These are phyloP conservation scores for Drosophila lini DNA, from an alignment of 1,140 invertebrate genomes.

Conservation along the genomic window DNA sequence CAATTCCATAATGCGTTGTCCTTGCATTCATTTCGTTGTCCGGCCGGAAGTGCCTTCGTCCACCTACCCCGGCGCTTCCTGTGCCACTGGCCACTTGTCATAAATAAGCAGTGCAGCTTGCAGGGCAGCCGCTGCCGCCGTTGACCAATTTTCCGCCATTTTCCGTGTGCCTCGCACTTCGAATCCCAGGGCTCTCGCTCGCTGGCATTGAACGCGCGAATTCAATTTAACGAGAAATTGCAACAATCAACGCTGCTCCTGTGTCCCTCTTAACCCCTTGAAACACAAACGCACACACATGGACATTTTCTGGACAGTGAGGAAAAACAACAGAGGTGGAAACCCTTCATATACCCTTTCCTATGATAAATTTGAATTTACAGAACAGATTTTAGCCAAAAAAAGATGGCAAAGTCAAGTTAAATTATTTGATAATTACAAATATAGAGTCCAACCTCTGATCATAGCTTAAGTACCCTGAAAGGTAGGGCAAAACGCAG, in stretches of 20 bases:
- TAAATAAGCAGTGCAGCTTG: conserved; percentile 75
- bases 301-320: conserved; percentile 61
- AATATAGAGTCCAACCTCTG: background rate
- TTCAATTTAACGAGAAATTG: conserved; percentile 83
- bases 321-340: conserved; percentile 4
- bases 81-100: conserved; percentile 59
- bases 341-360: background rate
- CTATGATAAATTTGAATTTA: background rate
- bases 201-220: conserved; percentile 70
- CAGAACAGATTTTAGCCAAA: background rate
- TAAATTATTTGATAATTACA: too few relatives aligned
- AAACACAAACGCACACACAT: background rate
- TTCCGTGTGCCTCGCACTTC: conserved; percentile 21
- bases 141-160: conserved; percentile 19
- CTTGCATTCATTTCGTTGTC: conserved; percentile 44
- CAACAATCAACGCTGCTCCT: conserved; percentile 73
- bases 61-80: background rate
- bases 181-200: conserved; percentile 52
- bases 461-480: too few relatives aligned
- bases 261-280: background rate
- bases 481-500: background rate
- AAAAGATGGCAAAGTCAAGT: too few relatives aligned
- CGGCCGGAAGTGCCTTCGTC: conserved; percentile 22
- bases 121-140: background rate
- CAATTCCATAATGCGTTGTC: conserved; percentile 72